phyloP scores from a whole-genome alignment of 2,113 vertebrate genomes.

The Poecile atricapillus region DNA sequence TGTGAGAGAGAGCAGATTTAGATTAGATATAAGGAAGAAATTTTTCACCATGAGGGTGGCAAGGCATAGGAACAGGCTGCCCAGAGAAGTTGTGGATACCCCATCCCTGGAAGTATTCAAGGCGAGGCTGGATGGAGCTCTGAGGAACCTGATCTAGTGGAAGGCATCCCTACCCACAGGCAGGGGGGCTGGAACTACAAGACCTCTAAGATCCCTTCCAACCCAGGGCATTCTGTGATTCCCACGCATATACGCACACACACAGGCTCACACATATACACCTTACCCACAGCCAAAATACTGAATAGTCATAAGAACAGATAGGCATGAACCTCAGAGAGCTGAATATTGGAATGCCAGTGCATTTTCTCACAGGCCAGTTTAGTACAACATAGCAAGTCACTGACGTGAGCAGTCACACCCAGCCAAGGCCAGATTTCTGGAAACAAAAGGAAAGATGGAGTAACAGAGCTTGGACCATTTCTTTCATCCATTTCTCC shows the following conservation, averaged over 20 bases:
- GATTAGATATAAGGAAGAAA: background rate
- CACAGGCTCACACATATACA: fast-evolving
- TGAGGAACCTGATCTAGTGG: background rate
- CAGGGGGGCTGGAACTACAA: fast-evolving
- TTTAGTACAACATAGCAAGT: background rate
- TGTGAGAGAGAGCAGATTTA: background rate
- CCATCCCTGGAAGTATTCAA: background rate
- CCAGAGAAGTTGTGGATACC: background rate
- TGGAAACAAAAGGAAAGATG: background rate
- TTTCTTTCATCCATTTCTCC: background rate
- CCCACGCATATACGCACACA: background rate
- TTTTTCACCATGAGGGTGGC: background rate
- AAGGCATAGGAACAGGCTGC: background rate
- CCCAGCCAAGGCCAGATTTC: background rate
- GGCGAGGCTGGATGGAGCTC: background rate
- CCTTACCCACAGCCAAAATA: background rate
- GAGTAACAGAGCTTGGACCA: background rate
- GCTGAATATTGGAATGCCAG: background rate
- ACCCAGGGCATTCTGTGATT: background rate
- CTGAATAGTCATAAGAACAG: background rate
- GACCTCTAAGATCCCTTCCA: background rate
- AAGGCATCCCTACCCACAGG: fast-evolving
- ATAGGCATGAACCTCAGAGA: background rate
- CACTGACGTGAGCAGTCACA: background rate
- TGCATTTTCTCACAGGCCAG: background rate